A percentile compares a stretch with the other conserved stretches of the same genome.
Conservation (phyloP, 2,113 vertebrate species). For the Tauraco erythrolophus region DNA sequence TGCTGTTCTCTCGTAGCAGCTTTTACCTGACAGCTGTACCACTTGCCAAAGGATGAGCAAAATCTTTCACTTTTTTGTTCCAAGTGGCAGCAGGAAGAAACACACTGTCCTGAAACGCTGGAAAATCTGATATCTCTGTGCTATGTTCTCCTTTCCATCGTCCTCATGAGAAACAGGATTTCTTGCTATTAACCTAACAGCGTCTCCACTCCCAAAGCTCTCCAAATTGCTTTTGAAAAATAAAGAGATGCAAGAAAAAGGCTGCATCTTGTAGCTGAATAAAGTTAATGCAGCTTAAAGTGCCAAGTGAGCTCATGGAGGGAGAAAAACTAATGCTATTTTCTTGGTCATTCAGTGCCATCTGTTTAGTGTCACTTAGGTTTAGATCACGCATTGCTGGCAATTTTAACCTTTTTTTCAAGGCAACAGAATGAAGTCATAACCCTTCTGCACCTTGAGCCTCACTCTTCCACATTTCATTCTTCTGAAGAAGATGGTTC, state of each 20-base stretch:
- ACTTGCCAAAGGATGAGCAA: neutral
- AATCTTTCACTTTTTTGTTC: neutral
- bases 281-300: neutral
- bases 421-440: neutral
- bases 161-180: neutral
- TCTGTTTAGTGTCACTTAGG: conserved; percentile 11
- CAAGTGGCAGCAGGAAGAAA: neutral
- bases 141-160: neutral
- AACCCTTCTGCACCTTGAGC: neutral
- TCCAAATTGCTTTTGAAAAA: neutral
- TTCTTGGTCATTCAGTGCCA: neutral
- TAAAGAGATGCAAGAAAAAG: neutral
- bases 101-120: neutral
- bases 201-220: neutral
- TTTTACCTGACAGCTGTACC: neutral
- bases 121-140: neutral
- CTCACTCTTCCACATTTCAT: neutral
- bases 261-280: neutral
- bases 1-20: neutral
- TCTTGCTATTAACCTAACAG: neutral
- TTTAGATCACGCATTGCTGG: neutral
- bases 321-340: neutral
- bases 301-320: neutral
- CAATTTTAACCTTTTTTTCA: neutral
- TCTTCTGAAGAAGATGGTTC: neutral